A percentile compares a stretch with the other conserved stretches of the same genome.
Evolutionary conservation across 2,797 vertebrate genomes (phyloP).

Genomic region (Mormyrops boulengeri): DNA sequence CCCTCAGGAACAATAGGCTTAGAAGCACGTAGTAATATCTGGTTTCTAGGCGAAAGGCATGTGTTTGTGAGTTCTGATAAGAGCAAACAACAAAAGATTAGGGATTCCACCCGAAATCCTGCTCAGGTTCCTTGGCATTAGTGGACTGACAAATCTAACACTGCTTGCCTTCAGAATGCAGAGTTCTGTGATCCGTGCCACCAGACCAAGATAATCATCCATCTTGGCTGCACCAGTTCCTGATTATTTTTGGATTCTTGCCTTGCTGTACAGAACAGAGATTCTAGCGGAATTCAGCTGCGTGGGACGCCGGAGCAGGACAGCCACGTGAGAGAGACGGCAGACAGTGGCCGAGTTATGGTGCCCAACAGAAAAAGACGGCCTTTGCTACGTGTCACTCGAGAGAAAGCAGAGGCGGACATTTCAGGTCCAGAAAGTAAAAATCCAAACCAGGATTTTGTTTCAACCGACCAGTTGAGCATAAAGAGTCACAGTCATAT

Average conservation of each 20-base stretch:
- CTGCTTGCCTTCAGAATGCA: background rate
- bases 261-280: background rate
- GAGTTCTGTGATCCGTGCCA: background rate
- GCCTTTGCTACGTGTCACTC: background rate
- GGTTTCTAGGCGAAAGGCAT: background rate
- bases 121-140: background rate
- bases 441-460: too few relatives aligned
- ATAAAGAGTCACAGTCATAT: too few relatives aligned
- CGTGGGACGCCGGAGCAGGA: background rate
- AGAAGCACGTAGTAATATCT: background rate
- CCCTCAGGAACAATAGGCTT: background rate
- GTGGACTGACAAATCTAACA: background rate
- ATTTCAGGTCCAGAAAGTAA: too few relatives aligned
- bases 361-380: background rate
- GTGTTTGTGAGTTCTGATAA: background rate
- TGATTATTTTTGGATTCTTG: background rate
- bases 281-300: background rate
- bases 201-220: background rate
- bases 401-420: too few relatives aligned
- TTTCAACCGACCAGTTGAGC: too few relatives aligned
- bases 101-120: background rate
- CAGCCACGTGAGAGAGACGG: background rate
- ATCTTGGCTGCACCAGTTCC: background rate
- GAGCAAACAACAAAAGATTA: background rate
- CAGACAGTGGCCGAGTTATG: background rate